Conservation (phyloP, 2,888 invertebrate species). For the Acholoe squamosa region DNA sequence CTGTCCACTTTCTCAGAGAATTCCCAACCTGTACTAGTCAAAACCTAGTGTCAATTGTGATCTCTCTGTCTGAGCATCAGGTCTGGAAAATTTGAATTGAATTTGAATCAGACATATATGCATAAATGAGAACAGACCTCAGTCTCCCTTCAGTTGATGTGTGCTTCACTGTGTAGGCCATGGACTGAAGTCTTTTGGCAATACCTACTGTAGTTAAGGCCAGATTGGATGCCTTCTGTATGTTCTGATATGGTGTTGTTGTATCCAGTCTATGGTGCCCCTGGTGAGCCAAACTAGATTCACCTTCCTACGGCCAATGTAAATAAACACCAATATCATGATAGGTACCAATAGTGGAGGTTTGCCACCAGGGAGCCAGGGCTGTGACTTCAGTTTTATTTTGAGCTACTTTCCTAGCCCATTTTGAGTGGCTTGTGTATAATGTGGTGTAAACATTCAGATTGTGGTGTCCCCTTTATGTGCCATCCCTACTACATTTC, state of each 20-base stretch:
- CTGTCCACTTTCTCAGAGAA: background rate
- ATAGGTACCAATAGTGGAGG: conserved; percentile 40
- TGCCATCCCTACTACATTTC: conserved; percentile 53
- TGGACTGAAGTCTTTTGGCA: conserved; percentile 42
- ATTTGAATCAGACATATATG: background rate
- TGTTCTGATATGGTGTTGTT: conserved; percentile 37
- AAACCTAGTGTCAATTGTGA: background rate
- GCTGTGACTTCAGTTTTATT: conserved; percentile 46
- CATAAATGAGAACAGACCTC: background rate
- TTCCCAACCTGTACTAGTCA: conserved; percentile 5
- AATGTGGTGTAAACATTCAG: conserved; percentile 54
- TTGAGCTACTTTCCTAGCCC: conserved; percentile 56
- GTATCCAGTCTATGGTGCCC: background rate
- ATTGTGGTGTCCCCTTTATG: conserved; percentile 29
- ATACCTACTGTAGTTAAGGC: background rate
- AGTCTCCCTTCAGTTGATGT: background rate
- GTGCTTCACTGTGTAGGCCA: conserved; percentile 45
- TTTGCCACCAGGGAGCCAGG: conserved; percentile 51
- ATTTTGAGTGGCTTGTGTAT: conserved; percentile 53
- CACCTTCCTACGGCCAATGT: conserved; percentile 20
- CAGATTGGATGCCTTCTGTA: conserved; percentile 23
- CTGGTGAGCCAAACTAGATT: conserved; percentile 37
- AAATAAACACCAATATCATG: conserved; percentile 35
- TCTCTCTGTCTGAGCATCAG: background rate
- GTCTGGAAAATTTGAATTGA: background rate